These are phyloP conservation scores for Epiblema foenella DNA, from an alignment of 2,888 invertebrate species.

Conservation along the genomic window DNA sequence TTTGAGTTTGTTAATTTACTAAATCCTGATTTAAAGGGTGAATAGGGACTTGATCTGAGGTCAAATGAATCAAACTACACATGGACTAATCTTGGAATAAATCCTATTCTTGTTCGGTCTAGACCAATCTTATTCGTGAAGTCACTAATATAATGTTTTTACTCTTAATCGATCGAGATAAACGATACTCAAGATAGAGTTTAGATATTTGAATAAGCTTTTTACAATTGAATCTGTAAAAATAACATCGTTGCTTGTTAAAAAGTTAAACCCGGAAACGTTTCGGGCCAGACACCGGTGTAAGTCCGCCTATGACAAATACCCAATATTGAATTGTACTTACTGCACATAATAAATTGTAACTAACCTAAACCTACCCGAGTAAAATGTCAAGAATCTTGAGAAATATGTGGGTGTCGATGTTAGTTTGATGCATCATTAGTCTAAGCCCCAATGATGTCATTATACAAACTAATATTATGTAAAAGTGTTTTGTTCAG, in stretches of 20 bases:
- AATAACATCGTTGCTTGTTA: background rate
- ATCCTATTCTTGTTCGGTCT: too few relatives aligned
- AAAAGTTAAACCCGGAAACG: background rate
- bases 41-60: too few relatives aligned
- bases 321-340: background rate
- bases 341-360: background rate
- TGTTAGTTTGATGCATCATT: conserved; percentile 1
- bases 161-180: too few relatives aligned
- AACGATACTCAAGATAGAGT: too few relatives aligned
- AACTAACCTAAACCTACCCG: background rate
- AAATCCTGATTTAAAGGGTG: background rate
- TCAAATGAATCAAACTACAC: too few relatives aligned
- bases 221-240: too few relatives aligned
- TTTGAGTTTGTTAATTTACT: background rate
- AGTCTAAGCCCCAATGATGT: conserved; percentile 28
- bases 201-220: too few relatives aligned
- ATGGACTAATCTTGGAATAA: too few relatives aligned
- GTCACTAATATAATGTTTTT: too few relatives aligned
- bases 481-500: conserved; percentile 2
- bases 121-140: too few relatives aligned
- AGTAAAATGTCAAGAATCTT: conserved; percentile 45
- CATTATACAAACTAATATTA: conserved; percentile 13
- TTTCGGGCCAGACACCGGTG: background rate
- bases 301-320: background rate
- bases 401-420: conserved; percentile 35